Evolutionary conservation across 2,797 vertebrate genomes (phyloP).

Genomic region (Oreochromis mossambicus): DNA sequence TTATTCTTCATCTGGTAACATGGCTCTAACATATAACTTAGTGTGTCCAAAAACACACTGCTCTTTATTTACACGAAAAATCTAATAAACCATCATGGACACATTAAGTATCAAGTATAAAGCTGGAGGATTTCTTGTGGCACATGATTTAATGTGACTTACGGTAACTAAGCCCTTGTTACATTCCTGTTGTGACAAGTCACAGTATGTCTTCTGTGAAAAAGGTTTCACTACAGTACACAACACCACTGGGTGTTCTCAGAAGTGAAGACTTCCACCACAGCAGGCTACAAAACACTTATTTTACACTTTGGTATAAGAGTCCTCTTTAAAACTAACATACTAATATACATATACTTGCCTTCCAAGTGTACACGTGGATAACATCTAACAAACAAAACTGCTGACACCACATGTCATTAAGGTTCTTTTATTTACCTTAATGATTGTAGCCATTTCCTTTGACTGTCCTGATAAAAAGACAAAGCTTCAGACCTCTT

Average conservation of each 20-base stretch:
- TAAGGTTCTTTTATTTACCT: neutral
- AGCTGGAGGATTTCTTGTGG: neutral
- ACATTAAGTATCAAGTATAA: neutral
- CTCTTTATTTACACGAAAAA: neutral
- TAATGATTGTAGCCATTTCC: rapidly evolving
- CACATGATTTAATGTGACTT: rapidly evolving
- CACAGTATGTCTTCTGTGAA: neutral
- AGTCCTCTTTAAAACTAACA: neutral
- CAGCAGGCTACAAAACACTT: neutral
- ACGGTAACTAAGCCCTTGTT: neutral
- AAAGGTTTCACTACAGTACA: neutral
- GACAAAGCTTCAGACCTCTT: neutral
- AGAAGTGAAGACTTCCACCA: neutral
- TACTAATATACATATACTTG: neutral
- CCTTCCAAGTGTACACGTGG: neutral
- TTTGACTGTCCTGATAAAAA: neutral
- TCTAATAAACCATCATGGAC: neutral
- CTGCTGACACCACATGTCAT: neutral
- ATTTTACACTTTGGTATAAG: neutral
- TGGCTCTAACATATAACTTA: neutral
- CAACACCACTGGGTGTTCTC: neutral
- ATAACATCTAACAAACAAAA: neutral
- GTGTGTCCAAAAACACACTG: rapidly evolving
- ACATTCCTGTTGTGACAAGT: neutral
- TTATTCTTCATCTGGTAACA: neutral